A percentile compares a stretch with the other conserved stretches of the same genome.
Conservation (phyloP, 2,888 invertebrate species). For the Seira sanloemensis region DNA sequence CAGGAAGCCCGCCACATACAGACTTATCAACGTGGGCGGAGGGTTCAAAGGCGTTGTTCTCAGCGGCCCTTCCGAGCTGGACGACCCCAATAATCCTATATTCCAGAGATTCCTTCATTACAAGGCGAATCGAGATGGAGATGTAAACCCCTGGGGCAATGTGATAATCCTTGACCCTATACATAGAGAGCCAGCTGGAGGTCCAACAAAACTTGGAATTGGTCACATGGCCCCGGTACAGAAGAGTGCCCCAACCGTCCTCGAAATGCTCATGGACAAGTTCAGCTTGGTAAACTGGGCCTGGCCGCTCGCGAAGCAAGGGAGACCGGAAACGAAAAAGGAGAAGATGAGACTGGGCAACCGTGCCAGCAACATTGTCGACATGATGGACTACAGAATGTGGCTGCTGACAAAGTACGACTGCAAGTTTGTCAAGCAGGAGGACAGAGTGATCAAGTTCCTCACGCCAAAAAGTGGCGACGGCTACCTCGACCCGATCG, state of each 20-base stretch:
- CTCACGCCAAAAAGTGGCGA: not conserved
- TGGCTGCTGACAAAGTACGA: not conserved
- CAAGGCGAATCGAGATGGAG: slow-evolving; percentile 31
- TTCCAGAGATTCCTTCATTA: slow-evolving; percentile 45
- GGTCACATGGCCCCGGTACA: not conserved
- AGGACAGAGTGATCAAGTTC: not conserved
- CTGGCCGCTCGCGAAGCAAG: not conserved
- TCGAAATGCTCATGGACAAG: not conserved
- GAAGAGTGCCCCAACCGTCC: not conserved
- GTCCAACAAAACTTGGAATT: not conserved
- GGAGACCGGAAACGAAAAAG: not conserved
- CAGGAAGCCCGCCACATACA: slow-evolving; percentile 10
- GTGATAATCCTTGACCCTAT: slow-evolving; percentile 33
- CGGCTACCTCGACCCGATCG: not conserved
- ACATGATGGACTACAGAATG: not conserved
- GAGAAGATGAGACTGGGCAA: not conserved
- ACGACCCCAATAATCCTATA: slow-evolving; percentile 41
- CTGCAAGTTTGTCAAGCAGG: not conserved
- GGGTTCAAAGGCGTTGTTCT: slow-evolving; percentile 31
- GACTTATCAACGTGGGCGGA: slow-evolving; percentile 22
- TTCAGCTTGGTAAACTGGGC: not conserved
- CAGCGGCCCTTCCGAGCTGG: slow-evolving; percentile 7
- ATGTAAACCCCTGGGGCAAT: slow-evolving; percentile 29
- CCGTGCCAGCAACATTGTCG: not conserved
- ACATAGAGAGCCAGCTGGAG: not conserved